phyloP scores from a whole-genome alignment of 2,797 vertebrate species.

The Mormyrops boulengeri region DNA sequence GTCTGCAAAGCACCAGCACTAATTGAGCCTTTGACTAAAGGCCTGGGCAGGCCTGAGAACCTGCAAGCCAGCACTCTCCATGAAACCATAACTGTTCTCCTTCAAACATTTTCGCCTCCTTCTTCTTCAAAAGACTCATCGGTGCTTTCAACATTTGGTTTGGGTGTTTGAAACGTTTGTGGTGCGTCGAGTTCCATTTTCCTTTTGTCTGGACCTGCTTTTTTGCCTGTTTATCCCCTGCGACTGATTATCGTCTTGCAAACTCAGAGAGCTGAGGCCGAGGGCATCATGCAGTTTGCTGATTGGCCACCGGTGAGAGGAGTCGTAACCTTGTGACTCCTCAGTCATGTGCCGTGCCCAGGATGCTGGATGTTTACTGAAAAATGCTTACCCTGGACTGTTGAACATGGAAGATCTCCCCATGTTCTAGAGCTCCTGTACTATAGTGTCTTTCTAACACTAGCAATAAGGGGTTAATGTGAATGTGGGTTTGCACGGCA shows the following conservation, averaged over 20 bases:
- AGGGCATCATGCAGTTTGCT: not conserved
- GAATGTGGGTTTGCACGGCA: no score
- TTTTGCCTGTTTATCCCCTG: not conserved
- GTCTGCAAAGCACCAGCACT: conserved; percentile 43
- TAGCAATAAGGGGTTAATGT: not conserved
- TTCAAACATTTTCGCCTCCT: not conserved
- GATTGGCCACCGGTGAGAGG: not conserved
- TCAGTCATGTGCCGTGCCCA: not conserved
- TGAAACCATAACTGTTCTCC: conserved; percentile 9
- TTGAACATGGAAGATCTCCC: not conserved
- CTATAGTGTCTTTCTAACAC: not conserved
- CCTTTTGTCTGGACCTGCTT: not conserved
- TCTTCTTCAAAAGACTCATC: not conserved
- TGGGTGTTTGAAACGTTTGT: not conserved
- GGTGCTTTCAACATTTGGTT: not conserved
- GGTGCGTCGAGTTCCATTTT: not conserved
- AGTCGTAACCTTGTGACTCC: not conserved
- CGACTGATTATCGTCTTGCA: not conserved
- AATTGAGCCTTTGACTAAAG: conserved; percentile 51
- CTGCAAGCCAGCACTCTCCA: conserved; percentile 27
- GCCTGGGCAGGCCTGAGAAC: conserved; percentile 47
- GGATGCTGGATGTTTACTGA: not conserved
- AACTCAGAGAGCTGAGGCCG: not conserved
- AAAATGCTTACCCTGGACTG: not conserved
- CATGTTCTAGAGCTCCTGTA: not conserved